Evolutionary conservation across 2,113 vertebrate species (phyloP).

Genomic region (Microcebus lehilahytsara): DNA sequence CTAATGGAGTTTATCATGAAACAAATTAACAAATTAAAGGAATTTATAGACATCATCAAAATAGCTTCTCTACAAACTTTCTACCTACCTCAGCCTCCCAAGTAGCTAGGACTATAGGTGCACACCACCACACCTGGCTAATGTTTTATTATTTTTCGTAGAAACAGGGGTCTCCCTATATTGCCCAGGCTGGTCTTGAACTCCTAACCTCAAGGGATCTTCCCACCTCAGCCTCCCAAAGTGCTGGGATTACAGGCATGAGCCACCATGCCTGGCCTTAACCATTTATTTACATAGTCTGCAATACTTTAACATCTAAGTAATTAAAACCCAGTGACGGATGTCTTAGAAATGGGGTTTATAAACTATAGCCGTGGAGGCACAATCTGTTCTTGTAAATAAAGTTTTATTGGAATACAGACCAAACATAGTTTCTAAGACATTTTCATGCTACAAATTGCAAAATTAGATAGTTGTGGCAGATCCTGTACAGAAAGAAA

Average conservation of each 20-base stretch:
- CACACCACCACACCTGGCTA: no score
- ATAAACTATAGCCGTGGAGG: background rate
- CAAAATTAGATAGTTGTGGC: background rate
- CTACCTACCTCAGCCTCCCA: background rate
- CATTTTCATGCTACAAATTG: conserved; percentile 22
- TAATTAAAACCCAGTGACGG: background rate
- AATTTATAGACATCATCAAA: conserved; percentile 37
- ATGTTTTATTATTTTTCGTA: no score
- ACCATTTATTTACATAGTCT: background rate
- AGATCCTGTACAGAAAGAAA: background rate
- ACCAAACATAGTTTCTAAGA: background rate
- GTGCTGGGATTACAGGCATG: no score
- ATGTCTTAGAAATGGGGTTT: background rate
- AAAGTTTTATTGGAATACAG: conserved; percentile 34
- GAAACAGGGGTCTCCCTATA: no score
- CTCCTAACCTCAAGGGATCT: no score
- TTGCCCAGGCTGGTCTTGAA: no score
- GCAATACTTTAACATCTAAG: background rate
- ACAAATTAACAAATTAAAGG: conserved; percentile 2
- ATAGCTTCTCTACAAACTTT: conserved; percentile 22
- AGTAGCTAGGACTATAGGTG: no score
- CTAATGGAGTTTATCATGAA: conserved; percentile 4
- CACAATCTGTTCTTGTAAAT: conserved; percentile 3
- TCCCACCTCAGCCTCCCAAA: no score
- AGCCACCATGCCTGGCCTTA: background rate